phyloP scores from a whole-genome alignment of 2,113 vertebrate species.

The Apistogramma diplotaenia region DNA sequence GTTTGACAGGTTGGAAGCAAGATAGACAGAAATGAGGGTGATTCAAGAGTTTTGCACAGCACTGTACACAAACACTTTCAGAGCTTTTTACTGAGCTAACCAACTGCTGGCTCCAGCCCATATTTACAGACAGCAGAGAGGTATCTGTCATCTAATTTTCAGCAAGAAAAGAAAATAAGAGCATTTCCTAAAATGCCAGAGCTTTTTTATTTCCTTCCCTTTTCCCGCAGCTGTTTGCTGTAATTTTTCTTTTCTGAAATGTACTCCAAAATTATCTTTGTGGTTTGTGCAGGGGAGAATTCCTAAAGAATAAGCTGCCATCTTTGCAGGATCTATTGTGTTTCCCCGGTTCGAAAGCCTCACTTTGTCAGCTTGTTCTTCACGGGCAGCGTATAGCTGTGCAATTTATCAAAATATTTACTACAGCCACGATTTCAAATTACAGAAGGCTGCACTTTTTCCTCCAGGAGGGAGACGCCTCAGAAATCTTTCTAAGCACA shows the following conservation, averaged over 20 bases:
- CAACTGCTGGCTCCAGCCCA: not conserved
- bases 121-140: not conserved
- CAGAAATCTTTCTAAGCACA: constrained; percentile 11
- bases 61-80: not conserved
- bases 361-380: constrained; percentile 40
- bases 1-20: not conserved
- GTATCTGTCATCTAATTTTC: not conserved
- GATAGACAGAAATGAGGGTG: not conserved
- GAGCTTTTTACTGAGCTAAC: not conserved
- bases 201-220: not conserved
- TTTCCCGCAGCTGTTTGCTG: not conserved
- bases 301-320: constrained; percentile 6
- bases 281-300: not conserved
- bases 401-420: constrained; percentile 47
- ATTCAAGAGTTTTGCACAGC: not conserved
- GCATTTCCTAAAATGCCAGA: not conserved
- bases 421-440: constrained; percentile 31
- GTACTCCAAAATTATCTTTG: not conserved
- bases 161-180: not conserved
- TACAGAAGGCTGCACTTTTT: constrained; percentile 25
- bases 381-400: not conserved
- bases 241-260: not conserved
- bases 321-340: constrained; percentile 8
- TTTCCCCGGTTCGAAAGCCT: constrained; percentile 18
- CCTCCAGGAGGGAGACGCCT: not conserved